Percentiles rank a stretch among this genome's conserved stretches.
These are phyloP conservation scores for Drosophila rellima DNA, from an alignment of 2,888 invertebrate species.

Conservation along the genomic window DNA sequence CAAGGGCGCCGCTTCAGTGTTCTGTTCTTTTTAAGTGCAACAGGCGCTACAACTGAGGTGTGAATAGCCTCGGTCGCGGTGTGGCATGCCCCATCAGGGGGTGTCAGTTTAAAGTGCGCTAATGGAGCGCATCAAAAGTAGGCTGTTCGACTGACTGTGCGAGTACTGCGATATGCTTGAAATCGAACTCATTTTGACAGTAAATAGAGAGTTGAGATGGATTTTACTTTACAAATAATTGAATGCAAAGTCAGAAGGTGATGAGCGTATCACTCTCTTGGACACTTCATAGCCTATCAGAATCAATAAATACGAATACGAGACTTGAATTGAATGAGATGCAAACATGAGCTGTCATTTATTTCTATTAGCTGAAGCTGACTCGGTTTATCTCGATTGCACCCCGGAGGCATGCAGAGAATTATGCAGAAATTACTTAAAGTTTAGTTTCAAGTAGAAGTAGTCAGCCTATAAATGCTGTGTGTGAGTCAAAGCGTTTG, in stretches of 20 bases:
- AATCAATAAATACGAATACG: constrained; percentile 16
- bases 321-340: constrained; percentile 13
- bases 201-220: neutral
- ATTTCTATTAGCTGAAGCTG: constrained; percentile 54
- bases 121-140: constrained; percentile 51
- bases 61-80: constrained; percentile 16
- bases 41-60: constrained; percentile 65
- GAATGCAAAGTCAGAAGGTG: neutral
- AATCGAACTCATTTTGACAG: constrained; percentile 6
- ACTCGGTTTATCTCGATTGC: constrained; percentile 43
- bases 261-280: neutral
- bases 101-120: constrained; percentile 52
- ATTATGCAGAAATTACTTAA: constrained; percentile 79
- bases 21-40: constrained; percentile 61
- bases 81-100: constrained; percentile 15
- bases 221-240: constrained; percentile 1
- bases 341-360: constrained; percentile 23
- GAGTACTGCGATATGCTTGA: neutral
- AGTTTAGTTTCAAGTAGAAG: constrained; percentile 67
- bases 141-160: constrained; percentile 1
- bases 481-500: constrained; percentile 37
- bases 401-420: constrained; percentile 54
- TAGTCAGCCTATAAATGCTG: constrained; percentile 56
- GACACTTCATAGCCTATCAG: constrained; percentile 12
- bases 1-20: constrained; percentile 23